Evolutionary conservation across 2,888 invertebrate genomes (phyloP).

Genomic region (Ptychoptera contaminata): DNA sequence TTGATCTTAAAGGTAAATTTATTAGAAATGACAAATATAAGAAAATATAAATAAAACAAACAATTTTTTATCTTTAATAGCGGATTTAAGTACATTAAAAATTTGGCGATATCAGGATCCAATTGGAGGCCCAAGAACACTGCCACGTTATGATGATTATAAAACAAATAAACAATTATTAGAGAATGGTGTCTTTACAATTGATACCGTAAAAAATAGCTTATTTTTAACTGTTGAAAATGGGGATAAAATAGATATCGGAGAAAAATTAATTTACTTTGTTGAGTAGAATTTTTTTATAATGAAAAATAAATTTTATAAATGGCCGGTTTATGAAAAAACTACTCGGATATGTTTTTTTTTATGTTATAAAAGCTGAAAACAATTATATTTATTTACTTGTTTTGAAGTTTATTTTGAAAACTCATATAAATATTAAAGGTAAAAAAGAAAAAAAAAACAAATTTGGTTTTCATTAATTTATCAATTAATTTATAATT

Average conservation of each 20-base stretch:
- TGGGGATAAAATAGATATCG: conserved; percentile 34
- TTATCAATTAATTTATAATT: too few relatives aligned
- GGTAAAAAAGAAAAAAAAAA: too few relatives aligned
- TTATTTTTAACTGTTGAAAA: conserved; percentile 31
- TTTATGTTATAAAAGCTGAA: too few relatives aligned
- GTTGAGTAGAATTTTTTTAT: conserved; percentile 19
- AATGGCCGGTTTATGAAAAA: conserved; percentile 25
- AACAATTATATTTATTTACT: too few relatives aligned
- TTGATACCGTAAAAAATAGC: conserved; percentile 33
- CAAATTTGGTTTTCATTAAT: too few relatives aligned
- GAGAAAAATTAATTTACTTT: conserved; percentile 36
- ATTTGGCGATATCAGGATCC: conserved; percentile 70
- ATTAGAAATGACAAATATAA: not conserved
- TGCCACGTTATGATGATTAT: conserved; percentile 54
- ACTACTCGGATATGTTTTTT: too few relatives aligned
- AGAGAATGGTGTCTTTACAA: conserved; percentile 26
- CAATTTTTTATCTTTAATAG: not conserved
- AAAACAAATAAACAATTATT: conserved; percentile 39
- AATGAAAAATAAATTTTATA: too few relatives aligned
- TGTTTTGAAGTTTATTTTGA: too few relatives aligned
- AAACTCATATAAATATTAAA: too few relatives aligned
- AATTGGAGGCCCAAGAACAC: conserved; percentile 52
- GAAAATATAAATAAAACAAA: not conserved
- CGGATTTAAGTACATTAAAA: conserved; percentile 37
- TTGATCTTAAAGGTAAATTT: conserved; percentile 21